These are phyloP conservation scores for Mandrillus leucophaeus DNA, from an alignment of 2,113 vertebrate species.

Conservation along the genomic window DNA sequence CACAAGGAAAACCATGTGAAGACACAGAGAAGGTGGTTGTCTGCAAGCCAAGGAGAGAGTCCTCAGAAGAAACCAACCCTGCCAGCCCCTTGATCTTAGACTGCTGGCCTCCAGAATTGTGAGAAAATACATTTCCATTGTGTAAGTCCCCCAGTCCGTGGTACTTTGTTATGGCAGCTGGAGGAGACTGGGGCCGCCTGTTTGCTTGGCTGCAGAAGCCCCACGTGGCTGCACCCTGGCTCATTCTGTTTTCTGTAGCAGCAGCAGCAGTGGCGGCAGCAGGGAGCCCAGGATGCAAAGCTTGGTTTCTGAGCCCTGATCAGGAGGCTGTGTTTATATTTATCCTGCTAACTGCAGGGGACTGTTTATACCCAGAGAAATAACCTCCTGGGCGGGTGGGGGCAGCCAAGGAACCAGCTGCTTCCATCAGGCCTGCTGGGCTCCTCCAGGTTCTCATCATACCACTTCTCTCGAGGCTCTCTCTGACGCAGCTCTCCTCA, in stretches of 20 bases:
- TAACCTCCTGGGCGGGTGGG: constrained; percentile 9
- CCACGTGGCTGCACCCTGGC: neutral
- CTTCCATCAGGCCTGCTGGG: neutral
- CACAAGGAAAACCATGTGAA: neutral
- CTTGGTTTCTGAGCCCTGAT: constrained; percentile 35
- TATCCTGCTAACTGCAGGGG: constrained; percentile 70
- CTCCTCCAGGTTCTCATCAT: neutral
- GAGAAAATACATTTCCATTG: neutral
- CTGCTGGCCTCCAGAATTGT: neutral
- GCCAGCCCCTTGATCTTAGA: neutral
- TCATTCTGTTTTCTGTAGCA: neutral
- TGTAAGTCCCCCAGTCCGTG: neutral
- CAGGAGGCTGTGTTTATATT: constrained; percentile 66
- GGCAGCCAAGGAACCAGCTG: constrained; percentile 45
- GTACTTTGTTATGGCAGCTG: rapidly evolving
- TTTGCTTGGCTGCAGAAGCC: neutral
- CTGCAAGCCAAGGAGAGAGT: neutral
- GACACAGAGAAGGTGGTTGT: neutral
- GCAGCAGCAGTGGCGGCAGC: neutral
- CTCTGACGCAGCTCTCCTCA: neutral
- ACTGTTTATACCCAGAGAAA: constrained; percentile 63
- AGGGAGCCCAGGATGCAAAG: constrained; percentile 14
- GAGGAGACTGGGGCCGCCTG: too few species aligned
- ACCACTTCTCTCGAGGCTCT: neutral
- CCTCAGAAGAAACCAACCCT: neutral